Percentiles rank a stretch among this genome's conserved stretches.
These are phyloP conservation scores for Parapristionchus giblindavisi DNA, from an alignment of 2,888 invertebrate species.

Conservation along the genomic window DNA sequence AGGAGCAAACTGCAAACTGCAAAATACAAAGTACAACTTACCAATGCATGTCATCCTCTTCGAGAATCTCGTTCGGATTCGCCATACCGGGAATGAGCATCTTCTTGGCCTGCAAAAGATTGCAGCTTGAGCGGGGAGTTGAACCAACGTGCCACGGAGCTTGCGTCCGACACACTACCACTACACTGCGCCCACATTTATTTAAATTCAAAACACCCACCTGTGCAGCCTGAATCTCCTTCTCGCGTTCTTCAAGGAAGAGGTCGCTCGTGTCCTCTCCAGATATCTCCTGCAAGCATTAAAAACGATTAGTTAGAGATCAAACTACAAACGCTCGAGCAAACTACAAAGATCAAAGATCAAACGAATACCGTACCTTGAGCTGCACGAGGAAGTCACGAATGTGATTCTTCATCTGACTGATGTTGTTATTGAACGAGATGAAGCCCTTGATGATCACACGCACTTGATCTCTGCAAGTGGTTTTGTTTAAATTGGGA, in stretches of 20 bases:
- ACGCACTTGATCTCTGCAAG: constrained; percentile 83
- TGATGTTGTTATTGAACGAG: constrained; percentile 93
- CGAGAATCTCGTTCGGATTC: constrained; percentile 63
- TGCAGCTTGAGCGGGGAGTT: too few relatives aligned
- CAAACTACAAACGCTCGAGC: neutral
- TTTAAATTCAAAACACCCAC: too few relatives aligned
- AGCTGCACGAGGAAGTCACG: constrained; percentile 99
- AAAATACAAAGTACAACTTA: too few relatives aligned
- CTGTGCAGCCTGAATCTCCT: constrained; percentile 86
- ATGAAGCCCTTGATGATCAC: constrained; percentile 97
- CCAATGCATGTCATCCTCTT: constrained; percentile 64
- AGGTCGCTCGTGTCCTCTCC: constrained; percentile 97
- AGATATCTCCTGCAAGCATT: constrained; percentile 84
- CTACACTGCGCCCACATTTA: neutral
- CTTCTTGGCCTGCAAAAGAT: constrained; percentile 32
- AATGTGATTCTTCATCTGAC: constrained; percentile 96
- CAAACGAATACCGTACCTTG: constrained; percentile 75
- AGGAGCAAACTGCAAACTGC: too few relatives aligned
- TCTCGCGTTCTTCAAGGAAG: constrained; percentile 94
- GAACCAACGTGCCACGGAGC: too few relatives aligned
- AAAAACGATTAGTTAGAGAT: neutral
- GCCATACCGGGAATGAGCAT: constrained; percentile 61
- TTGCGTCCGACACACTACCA: neutral
- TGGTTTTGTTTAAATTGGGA: too few relatives aligned
- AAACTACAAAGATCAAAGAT: neutral